Conservation (phyloP, 2,797 vertebrate genomes). For the Fundulus diaphanus region DNA sequence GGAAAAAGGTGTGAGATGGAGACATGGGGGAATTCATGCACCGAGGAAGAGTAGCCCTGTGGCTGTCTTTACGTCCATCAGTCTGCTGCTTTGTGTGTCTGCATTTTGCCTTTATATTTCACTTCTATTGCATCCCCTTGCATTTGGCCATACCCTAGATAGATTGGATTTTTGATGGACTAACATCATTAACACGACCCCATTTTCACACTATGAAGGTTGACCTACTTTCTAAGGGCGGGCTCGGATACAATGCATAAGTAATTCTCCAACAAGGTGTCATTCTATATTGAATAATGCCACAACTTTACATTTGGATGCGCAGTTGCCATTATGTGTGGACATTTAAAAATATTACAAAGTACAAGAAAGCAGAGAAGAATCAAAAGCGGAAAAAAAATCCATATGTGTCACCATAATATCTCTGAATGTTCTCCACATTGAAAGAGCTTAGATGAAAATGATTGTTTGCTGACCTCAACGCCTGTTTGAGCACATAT, state of each 20-base stretch:
- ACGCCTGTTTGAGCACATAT: neutral
- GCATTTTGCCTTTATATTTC: conserved; percentile 24
- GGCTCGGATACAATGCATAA: conserved; percentile 62
- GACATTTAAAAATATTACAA: neutral
- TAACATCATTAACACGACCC: conserved; percentile 66
- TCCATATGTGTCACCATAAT: neutral
- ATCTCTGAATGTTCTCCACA: neutral
- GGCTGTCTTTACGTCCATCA: conserved; percentile 48
- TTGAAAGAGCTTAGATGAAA: neutral
- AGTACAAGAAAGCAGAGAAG: neutral
- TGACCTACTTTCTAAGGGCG: conserved; percentile 65
- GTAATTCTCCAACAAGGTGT: conserved; percentile 66
- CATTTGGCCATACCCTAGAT: conserved; percentile 27
- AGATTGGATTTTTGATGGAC: conserved; percentile 65
- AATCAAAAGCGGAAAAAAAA: neutral
- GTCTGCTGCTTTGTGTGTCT: conserved; percentile 37
- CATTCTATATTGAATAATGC: conserved; percentile 59
- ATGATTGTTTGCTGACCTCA: neutral
- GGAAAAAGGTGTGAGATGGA: conserved; percentile 57
- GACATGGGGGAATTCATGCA: conserved; percentile 57
- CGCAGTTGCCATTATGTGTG: neutral
- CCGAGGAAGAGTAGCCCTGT: conserved; percentile 39
- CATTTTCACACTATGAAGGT: conserved; percentile 62
- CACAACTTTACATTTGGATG: conserved; percentile 30
- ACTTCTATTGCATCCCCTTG: conserved; percentile 9